Evolutionary conservation across 2,113 vertebrate species (phyloP).

Genomic region (Channa argus): DNA sequence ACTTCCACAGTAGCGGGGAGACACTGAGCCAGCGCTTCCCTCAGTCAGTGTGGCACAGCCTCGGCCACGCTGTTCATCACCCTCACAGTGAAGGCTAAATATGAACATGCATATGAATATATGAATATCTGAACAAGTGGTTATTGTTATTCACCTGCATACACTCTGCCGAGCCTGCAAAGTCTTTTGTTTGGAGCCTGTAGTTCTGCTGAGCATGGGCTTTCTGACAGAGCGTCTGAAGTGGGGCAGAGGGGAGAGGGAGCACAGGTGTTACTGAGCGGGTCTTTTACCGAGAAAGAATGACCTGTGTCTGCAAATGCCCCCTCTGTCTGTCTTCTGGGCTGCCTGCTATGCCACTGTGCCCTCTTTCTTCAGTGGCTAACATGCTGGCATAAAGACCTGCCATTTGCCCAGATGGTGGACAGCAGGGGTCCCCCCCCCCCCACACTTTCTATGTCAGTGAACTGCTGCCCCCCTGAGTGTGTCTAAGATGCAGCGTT

Average conservation of each 20-base stretch:
- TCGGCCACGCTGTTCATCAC: constrained; percentile 75
- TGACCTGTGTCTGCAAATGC: constrained; percentile 78
- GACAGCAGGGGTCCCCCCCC: constrained; percentile 74
- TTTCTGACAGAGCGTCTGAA: constrained; percentile 79
- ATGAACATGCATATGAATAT: constrained; percentile 83
- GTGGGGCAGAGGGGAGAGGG: constrained; percentile 76
- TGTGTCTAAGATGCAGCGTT: constrained; percentile 67
- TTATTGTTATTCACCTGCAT: constrained; percentile 80
- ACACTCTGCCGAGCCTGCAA: constrained; percentile 72
- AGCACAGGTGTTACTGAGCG: constrained; percentile 79
- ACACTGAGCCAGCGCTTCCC: constrained; percentile 58
- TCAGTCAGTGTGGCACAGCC: constrained; percentile 57
- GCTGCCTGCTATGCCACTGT: constrained; percentile 68
- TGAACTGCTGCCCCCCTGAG: constrained; percentile 70
- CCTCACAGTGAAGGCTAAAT: constrained; percentile 80
- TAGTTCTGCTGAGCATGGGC: constrained; percentile 79
- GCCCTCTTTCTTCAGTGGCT: constrained; percentile 72
- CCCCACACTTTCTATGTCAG: constrained; percentile 64
- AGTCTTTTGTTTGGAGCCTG: constrained; percentile 75
- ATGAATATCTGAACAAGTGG: constrained; percentile 82
- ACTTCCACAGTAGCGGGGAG: constrained; percentile 46
- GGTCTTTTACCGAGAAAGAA: constrained; percentile 71
- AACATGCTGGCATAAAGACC: constrained; percentile 69
- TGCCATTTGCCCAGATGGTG: constrained; percentile 84
- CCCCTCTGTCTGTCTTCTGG: constrained; percentile 74